phyloP scores from a whole-genome alignment of 1,140 invertebrate species.

The Trinorchestia longiramus region DNA sequence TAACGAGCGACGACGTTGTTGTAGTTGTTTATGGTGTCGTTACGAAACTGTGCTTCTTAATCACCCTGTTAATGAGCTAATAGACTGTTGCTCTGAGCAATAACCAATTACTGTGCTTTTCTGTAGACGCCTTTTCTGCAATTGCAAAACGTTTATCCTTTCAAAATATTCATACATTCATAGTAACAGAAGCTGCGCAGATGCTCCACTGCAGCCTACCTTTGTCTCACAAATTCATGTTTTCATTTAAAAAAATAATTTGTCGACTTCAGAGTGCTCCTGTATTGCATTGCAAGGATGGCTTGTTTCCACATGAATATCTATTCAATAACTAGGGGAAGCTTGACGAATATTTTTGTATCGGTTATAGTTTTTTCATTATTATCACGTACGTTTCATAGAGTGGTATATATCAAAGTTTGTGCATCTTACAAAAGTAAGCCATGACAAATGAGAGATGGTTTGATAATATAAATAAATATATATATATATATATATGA shows the following conservation, averaged over 20 bases:
- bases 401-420: no score
- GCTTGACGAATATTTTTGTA: background rate
- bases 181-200: background rate
- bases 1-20: conserved; percentile 2
- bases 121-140: background rate
- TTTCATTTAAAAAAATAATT: background rate
- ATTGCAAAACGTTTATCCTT: background rate
- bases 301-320: background rate
- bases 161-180: background rate
- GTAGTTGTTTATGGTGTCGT: conserved; percentile 9
- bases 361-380: no score
- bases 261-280: background rate
- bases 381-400: no score
- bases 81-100: background rate
- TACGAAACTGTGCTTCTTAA: background rate
- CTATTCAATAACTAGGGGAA: background rate
- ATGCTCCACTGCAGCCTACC: background rate
- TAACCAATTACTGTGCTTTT: background rate
- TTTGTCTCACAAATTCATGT: background rate
- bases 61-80: background rate
- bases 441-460: no score
- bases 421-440: no score
- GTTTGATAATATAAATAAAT: no score
- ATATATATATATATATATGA: no score
- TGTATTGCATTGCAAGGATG: background rate